Base-by-base conservation (phyloP, 2,888 invertebrate genomes). In the Drosophila diplacantha region DNA sequence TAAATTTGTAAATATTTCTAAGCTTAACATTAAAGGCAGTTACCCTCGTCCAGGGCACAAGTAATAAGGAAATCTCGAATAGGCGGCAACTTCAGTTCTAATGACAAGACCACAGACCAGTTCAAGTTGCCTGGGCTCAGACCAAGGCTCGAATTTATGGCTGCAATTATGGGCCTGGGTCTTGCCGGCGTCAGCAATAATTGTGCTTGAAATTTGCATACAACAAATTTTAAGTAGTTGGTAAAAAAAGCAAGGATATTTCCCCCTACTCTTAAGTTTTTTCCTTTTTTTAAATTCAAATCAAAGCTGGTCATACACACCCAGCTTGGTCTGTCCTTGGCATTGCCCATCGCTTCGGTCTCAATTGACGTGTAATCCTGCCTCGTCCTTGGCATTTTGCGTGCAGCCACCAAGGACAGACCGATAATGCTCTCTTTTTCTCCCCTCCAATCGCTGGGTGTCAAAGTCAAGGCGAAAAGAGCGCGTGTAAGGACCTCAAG, bases 181-280 rank as follows among this genome's bases (percentile, higher is more conserved):
- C 65, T 49, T 69, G 56, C 58, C 74, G 65, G 56, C 74, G 69
- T 66, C 69, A 65, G 62, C 69, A 74, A 76, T 80, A 82, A 82
- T 81, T 74, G 75, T 65, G 69, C 71, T 74, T 61, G 52, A 78
- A 73, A 84, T 84, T 85, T 84, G 85, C 85, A 84, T 84, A 85
- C 74, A 75, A 69, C 2, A 71, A 68, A 66, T 69, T 63, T 60
- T 73, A 79, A 83, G 82, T 81, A 80, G 79, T 76, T 72, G 35
- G 66, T 4, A 44, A 75, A 75, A 32, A 37, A 35, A 16, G 37
- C 22, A 22, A 66, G 66, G 57, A 75, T 57, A 32, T 31, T 6
- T 5, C 50, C 29, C 50, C 22, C 20, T 11, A 7, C 32, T 20
- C 37, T n/a, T 11, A 26, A 32, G 20, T 3, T 22, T 41, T 39